A percentile compares a stretch with the other conserved stretches of the same genome.
phyloP scores from a whole-genome alignment of 2,113 vertebrate genomes.

The Macaca mulatta region DNA sequence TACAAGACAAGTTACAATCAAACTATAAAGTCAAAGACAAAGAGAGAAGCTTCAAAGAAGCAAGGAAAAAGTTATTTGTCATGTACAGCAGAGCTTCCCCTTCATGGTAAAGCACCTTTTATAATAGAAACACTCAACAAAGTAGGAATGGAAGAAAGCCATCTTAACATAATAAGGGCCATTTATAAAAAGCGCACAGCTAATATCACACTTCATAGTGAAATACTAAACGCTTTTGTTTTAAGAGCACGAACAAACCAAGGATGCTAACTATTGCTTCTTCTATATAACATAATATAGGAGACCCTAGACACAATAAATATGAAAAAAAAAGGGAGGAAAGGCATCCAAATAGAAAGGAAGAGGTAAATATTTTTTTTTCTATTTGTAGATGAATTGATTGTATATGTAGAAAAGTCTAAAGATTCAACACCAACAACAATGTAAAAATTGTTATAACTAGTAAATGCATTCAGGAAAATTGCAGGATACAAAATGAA shows the following conservation, averaged over 20 bases:
- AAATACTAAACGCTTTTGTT: neutral
- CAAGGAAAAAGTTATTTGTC: neutral
- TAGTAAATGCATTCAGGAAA: neutral
- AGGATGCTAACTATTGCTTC: neutral
- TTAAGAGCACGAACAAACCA: neutral
- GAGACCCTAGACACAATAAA: neutral
- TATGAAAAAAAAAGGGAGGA: accelerated
- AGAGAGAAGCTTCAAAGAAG: neutral
- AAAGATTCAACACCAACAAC: neutral
- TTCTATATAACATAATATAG: neutral
- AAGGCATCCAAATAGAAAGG: neutral
- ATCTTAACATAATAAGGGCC: neutral
- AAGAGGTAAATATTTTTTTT: neutral
- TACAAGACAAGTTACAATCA: neutral
- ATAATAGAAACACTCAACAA: neutral
- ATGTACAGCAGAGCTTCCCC: neutral
- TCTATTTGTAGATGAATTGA: neutral
- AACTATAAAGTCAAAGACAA: neutral
- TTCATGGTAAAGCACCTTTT: neutral
- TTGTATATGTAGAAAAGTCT: neutral
- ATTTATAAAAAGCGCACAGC: neutral
- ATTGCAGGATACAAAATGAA: neutral
- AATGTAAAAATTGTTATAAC: neutral
- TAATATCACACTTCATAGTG: neutral
- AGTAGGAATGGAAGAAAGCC: neutral